Evolutionary conservation across 2,888 invertebrate genomes (phyloP).

Genomic region (Myathropa florea): DNA sequence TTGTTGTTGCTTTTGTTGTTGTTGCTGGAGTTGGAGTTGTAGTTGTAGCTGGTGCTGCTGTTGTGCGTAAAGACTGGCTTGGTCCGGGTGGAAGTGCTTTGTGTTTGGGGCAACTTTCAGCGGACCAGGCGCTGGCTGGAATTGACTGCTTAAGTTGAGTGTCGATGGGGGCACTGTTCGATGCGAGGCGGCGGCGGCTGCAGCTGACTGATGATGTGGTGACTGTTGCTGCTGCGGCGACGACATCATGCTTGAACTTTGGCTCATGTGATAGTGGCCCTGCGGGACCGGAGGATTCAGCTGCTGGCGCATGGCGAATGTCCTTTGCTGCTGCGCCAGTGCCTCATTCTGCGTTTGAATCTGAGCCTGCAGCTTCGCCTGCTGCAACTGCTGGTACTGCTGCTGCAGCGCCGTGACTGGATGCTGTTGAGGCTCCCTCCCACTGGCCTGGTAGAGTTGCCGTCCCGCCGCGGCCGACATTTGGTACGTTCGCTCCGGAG

Average conservation of each 20-base stretch:
- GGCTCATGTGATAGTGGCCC: conserved; percentile 79
- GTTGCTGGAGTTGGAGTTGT: conserved; percentile 74
- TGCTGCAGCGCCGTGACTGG: conserved; percentile 80
- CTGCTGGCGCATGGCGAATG: conserved; percentile 84
- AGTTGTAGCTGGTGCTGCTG: conserved; percentile 72
- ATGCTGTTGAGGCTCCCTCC: conserved; percentile 77
- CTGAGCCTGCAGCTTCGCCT: conserved; percentile 85
- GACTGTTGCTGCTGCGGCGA: conserved; percentile 75
- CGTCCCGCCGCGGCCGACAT: conserved; percentile 75
- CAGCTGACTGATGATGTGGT: conserved; percentile 75
- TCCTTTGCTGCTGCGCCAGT: conserved; percentile 84
- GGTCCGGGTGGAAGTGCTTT: conserved; percentile 70
- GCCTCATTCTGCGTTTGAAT: conserved; percentile 85
- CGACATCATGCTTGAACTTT: conserved; percentile 78
- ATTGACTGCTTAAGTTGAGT: conserved; percentile 79
- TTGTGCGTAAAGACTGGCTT: conserved; percentile 63
- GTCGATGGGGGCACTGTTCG: conserved; percentile 78
- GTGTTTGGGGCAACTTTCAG: conserved; percentile 74
- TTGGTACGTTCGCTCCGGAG: conserved; percentile 83
- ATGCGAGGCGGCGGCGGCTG: conserved; percentile 70
- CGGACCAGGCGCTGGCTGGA: conserved; percentile 79
- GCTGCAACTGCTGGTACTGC: conserved; percentile 85
- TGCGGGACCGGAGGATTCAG: conserved; percentile 83
- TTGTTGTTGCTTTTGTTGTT: conserved; percentile 74
- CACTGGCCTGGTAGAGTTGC: conserved; percentile 44